phyloP scores from a whole-genome alignment of 2,797 vertebrate genomes.

The Rhinoraja longicauda region DNA sequence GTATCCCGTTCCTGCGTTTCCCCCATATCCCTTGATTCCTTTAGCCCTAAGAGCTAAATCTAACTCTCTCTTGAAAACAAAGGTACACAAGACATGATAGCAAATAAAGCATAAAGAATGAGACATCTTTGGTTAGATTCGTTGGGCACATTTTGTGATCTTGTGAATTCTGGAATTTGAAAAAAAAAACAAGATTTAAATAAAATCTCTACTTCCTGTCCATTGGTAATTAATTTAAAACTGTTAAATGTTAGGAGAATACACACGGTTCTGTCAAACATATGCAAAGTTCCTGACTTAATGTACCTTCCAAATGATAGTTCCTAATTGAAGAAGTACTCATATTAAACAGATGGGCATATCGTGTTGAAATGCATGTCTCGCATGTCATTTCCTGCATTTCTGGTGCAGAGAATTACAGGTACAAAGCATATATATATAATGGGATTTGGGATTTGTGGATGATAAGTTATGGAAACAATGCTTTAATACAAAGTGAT shows the following conservation, averaged over 20 bases:
- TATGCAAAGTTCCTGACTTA: background rate
- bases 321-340: background rate
- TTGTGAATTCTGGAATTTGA: background rate
- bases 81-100: too few relatives aligned
- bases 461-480: background rate
- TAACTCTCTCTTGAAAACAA: too few relatives aligned
- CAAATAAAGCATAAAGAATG: background rate
- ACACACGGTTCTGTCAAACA: background rate
- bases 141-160: background rate
- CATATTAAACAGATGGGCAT: background rate
- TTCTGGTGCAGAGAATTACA: too few relatives aligned
- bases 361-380: background rate
- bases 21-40: too few relatives aligned
- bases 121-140: background rate
- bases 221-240: background rate
- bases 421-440: background rate
- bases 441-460: background rate
- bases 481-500: background rate
- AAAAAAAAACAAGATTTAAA: background rate
- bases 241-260: background rate
- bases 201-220: background rate
- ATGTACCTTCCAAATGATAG: background rate
- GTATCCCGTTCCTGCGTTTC: too few relatives aligned
- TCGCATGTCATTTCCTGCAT: background rate
- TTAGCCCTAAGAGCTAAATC: too few relatives aligned